phyloP scores from a whole-genome alignment of 35 echinoderm and acorn worm species.

The Acanthaster planci region DNA sequence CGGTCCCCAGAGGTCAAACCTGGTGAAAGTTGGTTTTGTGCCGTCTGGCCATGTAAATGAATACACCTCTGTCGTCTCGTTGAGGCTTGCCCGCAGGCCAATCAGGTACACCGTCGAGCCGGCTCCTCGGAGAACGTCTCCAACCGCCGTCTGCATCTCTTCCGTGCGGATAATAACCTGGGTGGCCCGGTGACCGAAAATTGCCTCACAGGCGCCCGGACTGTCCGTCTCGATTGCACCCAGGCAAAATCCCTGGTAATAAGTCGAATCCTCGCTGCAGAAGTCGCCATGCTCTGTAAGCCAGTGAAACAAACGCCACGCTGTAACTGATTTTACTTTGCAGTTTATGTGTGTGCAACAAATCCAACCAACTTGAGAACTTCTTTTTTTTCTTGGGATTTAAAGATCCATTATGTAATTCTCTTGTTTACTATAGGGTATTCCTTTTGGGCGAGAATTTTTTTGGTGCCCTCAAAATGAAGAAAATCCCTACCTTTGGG shows the following conservation, averaged over 20 bases:
- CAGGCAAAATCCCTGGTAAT: conserved; percentile 65
- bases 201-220: conserved; percentile 29
- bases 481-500: too few relatives aligned
- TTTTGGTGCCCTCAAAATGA: too few relatives aligned
- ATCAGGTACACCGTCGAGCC: background rate
- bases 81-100: background rate
- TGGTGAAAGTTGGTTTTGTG: background rate
- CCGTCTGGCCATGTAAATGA: conserved; percentile 37
- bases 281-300: conserved; percentile 46
- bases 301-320: background rate
- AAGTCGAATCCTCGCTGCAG: conserved; percentile 46
- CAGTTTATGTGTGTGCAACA: too few relatives aligned
- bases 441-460: too few relatives aligned
- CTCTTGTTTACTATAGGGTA: too few relatives aligned
- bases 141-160: conserved; percentile 36
- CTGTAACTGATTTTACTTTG: too few relatives aligned
- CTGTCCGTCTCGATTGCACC: conserved; percentile 36
- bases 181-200: conserved; percentile 51
- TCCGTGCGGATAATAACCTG: conserved; percentile 46
- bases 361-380: too few relatives aligned
- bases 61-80: background rate
- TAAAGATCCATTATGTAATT: too few relatives aligned
- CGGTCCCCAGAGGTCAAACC: background rate
- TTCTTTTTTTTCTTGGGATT: too few relatives aligned
- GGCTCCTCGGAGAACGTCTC: background rate